Evolutionary conservation across 2,888 invertebrate genomes (phyloP), one percentile per base, ranked within the genome.

Genomic region (Leucophenga montana): DNA sequence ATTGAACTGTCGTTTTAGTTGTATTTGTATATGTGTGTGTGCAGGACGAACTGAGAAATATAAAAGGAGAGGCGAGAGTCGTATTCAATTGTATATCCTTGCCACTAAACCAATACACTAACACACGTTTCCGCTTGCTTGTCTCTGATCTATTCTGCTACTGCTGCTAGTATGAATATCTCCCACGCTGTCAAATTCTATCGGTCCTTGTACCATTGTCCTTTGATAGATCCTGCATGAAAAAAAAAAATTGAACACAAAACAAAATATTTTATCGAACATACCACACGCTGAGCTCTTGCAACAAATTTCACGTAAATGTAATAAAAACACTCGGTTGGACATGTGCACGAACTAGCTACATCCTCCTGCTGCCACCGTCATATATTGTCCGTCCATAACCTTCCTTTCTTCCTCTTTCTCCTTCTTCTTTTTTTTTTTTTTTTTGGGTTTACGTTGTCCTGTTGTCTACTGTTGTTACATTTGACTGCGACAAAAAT

Each of bases 261-360:
- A 48, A 22, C 62, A n/a, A 59, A 59, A 50, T 13, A 6, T 33
- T 66, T 67, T 62, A 39, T 70, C 62, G 66, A 44, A 69, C 33
- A 64, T 44, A 56, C 57, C 39, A 39, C 39, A 8, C 39, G 8
- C 11, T 20, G n/a, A 20, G 68, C 68, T 72, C 73, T 75, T 71
- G 85, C 85, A 83, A 84, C 86, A 76, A 83, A 83, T 85, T 86
- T 81, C 85, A 85, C 83, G 85, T 85, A 85, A 85, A 85, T 86
- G 86, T 83, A 85, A 85, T 85, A 85, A 86, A 86, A 86, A 79
- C 83, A 82, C 78, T 76, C 11, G 39, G 9, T 39, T 80, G 73
- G 76, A 71, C 77, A 74, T 73, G 72, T 64, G 64, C 44, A 22
- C 5, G n/a, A 14, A 56, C 56, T 56, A 27, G 20, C 14, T n/a